Base-by-base conservation (phyloP, 2,888 invertebrate species). In the Drosophila siamana region DNA sequence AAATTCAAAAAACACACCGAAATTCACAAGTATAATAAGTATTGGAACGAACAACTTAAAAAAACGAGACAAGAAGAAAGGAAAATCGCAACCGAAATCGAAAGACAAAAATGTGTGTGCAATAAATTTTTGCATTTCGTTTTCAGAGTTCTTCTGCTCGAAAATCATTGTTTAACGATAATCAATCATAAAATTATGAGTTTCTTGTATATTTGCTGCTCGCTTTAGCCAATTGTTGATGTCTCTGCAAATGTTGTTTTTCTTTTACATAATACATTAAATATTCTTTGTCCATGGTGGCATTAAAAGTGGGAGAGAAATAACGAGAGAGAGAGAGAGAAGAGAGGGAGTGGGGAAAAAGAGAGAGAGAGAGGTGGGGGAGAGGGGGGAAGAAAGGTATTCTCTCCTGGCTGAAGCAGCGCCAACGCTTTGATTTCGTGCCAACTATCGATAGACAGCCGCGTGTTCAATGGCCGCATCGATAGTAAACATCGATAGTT, bases 211-310 rank as follows among this genome's bases (percentile, higher is more conserved):
- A 33, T 33, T 33, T 33, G 33, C 33, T 50, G 46, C 38, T 56
- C 54, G 52, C 26, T 69, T 62, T 26, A 44, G 75, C 75, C 75
- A 72, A 69, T 74, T 74, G 48, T 13, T 57, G 70, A 44, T 52
- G 52, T 75, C 75, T 59, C 62, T 57, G 70, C 43, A 69, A 72
- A 65, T 73, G 76, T 70, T 73, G 55, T 75, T 55, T 36, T 19
- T 19, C 3, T 19, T 19, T 19, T 19, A 19, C 19, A 19, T 19
- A 19, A 19, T 19, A 16, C 38, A 75, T 57, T 43, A 56, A 56
- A 44, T 61, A 56, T 16, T 22, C 9, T 13, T 16, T 16, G 22
- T 40, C 28, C 40, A 52, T 52, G 50, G 33, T 22, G 33, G 36
- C 41, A 51, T 40, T 52, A 44, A 44, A 19, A 54, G 33, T 24